Evolutionary conservation across 2,888 invertebrate species (phyloP).

Genomic region (Argyra leucocephala): DNA sequence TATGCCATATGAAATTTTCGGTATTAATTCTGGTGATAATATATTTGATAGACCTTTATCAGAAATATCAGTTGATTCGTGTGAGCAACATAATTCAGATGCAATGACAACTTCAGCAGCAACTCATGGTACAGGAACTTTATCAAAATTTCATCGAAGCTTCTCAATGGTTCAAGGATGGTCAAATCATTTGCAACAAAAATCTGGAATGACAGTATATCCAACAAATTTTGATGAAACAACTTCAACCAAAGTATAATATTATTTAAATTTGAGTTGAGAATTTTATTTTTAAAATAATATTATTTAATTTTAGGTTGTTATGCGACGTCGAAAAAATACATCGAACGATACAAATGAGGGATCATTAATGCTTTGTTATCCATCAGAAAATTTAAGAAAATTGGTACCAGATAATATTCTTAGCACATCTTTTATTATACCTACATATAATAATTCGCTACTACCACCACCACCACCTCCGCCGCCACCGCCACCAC

Average conservation of each 20-base stretch:
- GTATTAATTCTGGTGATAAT: slow-evolving; percentile 36
- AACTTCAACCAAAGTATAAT: slow-evolving; percentile 22
- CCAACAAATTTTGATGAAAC: slow-evolving; percentile 15
- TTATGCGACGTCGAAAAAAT: slow-evolving; percentile 58
- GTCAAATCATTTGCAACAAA: slow-evolving; percentile 25
- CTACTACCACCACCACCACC: neutral
- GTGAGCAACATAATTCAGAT: slow-evolving; percentile 40
- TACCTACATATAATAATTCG: slow-evolving; percentile 29
- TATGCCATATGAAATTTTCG: slow-evolving; percentile 42
- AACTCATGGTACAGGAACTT: slow-evolving; percentile 28
- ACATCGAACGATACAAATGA: slow-evolving; percentile 50
- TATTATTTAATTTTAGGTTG: slow-evolving; percentile 35
- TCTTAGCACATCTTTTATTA: slow-evolving; percentile 36
- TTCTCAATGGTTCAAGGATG: slow-evolving; percentile 72
- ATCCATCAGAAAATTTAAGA: slow-evolving; percentile 80
- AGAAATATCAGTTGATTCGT: slow-evolving; percentile 43
- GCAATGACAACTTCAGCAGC: slow-evolving; percentile 33
- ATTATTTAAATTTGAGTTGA: slow-evolving; percentile 18
- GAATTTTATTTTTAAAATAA: slow-evolving; percentile 26
- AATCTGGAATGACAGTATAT: slow-evolving; percentile 9
- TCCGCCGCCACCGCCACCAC: neutral
- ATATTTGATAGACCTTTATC: slow-evolving; percentile 42
- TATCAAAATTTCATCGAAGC: slow-evolving; percentile 62
- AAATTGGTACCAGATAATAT: slow-evolving; percentile 63
- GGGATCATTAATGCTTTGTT: slow-evolving; percentile 56